Conservation (phyloP, 2,113 vertebrate genomes). For the Butorides virescens region DNA sequence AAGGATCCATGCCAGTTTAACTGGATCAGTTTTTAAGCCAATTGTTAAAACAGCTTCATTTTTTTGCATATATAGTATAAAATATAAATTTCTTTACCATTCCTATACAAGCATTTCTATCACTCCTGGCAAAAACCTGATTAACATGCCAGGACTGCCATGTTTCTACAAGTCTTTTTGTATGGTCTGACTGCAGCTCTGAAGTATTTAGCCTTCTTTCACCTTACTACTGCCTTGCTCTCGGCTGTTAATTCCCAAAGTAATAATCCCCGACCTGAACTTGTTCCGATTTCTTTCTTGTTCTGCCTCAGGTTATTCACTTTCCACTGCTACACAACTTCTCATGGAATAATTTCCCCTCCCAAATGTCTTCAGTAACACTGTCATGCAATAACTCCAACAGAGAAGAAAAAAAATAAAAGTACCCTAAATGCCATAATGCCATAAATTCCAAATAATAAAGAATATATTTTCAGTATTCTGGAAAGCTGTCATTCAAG, state of each 20-base stretch:
- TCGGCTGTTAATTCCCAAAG: background rate
- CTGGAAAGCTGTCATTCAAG: background rate
- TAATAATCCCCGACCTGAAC: constrained; percentile 25
- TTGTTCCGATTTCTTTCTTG: constrained; percentile 1
- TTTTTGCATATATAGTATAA: background rate
- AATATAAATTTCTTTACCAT: background rate
- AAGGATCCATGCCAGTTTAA: background rate
- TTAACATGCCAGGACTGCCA: background rate
- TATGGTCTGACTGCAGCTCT: background rate
- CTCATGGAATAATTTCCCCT: background rate
- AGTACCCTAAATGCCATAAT: background rate
- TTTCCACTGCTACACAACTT: background rate
- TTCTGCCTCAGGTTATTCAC: constrained; percentile 45
- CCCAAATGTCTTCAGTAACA: background rate
- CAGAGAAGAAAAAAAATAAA: background rate
- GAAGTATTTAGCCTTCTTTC: constrained; percentile 19
- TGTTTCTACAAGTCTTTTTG: background rate
- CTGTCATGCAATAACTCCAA: background rate
- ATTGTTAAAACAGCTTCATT: background rate
- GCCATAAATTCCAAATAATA: background rate
- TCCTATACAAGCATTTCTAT: background rate
- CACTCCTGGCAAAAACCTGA: background rate
- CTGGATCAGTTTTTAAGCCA: background rate
- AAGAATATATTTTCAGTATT: background rate
- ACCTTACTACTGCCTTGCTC: background rate